Base-by-base conservation (phyloP, 1,140 invertebrate genomes). In the Cotesia glomerata region DNA sequence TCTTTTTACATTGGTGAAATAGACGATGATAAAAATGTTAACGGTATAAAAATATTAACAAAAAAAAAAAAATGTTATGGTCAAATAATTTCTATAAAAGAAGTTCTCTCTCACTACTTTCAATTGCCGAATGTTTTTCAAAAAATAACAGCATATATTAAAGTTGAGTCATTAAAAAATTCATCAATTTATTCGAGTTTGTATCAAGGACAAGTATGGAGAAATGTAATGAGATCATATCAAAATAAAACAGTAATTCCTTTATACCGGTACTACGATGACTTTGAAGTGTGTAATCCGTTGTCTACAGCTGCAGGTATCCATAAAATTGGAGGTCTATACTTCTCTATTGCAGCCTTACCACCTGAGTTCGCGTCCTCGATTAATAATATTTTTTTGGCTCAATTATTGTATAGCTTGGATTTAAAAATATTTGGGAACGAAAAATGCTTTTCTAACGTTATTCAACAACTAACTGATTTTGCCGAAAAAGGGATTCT, bases 291-390 rank as follows among this genome's bases (percentile, higher is more conserved):
- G 4, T 56, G 69, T 49, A 69, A 77, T 69, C 58, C 62, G 13
- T 52, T 77, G 11, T 69, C 68, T 14, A 67, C 62, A 13, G 67
- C 72, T 34, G 59, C 69, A 9, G 72, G 74, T 9, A 73, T 75
- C 34, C 61, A 77, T 45, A 77, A 76, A 73, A 65, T 77, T n/a
- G 76, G 74, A 13, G 76, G 66, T 56, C 14, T 69, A 11, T 77
- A 77, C 62, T 75, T 56, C 69, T 74, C 72, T 13, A 18, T 77
- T 32, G 70, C 63, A 14, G 76, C 52, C 0, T 49, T 76, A 36
- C 76, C 71, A 52, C 72, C 66, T 11, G 32, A 71, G 72, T 78
- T 67, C 72, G 14, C 64, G 45, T 74, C 76, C 9, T 45, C 49
- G 69, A 11, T 69, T 54, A 63, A 75, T 54, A 75, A 75, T 61